Percentiles rank a stretch among this genome's conserved stretches.
Conservation (phyloP, 2,113 vertebrate species). For the Mormoops blainvillei region DNA sequence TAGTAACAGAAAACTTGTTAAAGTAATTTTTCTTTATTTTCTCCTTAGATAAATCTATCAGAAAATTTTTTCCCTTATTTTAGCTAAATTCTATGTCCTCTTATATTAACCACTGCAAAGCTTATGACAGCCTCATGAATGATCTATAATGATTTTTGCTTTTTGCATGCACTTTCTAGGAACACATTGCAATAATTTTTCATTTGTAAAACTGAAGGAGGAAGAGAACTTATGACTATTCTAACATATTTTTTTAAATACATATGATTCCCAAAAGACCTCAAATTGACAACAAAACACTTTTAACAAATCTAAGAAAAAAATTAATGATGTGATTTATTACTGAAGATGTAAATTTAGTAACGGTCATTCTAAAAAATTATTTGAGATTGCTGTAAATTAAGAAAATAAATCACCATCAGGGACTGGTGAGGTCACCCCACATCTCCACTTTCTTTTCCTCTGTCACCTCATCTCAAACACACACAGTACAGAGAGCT, state of each 20-base stretch:
- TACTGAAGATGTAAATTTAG: constrained; percentile 8
- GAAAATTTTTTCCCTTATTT: neutral
- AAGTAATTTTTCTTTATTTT: neutral
- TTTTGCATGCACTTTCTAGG: neutral
- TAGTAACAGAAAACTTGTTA: neutral
- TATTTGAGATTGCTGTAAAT: constrained; percentile 4
- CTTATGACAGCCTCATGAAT: neutral
- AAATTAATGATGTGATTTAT: constrained; percentile 2
- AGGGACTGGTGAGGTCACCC: neutral
- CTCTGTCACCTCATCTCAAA: neutral
- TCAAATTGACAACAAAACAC: neutral
- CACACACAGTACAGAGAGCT: neutral
- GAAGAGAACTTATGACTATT: neutral
- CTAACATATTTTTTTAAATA: neutral
- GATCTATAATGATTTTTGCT: neutral
- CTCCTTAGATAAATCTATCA: neutral
- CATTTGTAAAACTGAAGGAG: neutral
- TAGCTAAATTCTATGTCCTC: neutral
- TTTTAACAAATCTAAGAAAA: neutral
- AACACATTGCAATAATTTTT: constrained; percentile 1
- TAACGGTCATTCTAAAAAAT: neutral
- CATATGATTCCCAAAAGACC: constrained; percentile 29
- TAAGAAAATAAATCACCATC: neutral
- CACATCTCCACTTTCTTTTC: neutral
- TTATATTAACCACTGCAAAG: neutral